Evolutionary conservation across 2,113 vertebrate species (phyloP).

Genomic region (Sorex fumeus): DNA sequence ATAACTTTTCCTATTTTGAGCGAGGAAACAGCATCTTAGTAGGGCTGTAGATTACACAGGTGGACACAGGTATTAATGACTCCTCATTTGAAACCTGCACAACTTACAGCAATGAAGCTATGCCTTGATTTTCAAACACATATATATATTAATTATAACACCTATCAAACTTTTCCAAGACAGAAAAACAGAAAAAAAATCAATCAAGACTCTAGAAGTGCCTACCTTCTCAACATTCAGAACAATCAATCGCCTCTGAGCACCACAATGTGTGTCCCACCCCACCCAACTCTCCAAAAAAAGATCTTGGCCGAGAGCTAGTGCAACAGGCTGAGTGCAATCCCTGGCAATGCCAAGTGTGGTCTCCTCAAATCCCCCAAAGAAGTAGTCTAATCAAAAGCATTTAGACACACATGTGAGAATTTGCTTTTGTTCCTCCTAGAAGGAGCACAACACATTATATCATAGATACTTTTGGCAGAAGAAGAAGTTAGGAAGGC

Average conservation of each 20-base stretch:
- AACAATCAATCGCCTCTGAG: too few relatives aligned
- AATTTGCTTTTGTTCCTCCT: background rate
- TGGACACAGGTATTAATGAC: background rate
- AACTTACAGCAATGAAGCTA: background rate
- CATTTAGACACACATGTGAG: background rate
- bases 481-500: background rate
- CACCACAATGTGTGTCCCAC: too few relatives aligned
- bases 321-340: too few relatives aligned
- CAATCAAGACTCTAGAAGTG: background rate
- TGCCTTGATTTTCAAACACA: too few relatives aligned
- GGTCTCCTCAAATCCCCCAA: too few relatives aligned
- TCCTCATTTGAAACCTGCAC: background rate
- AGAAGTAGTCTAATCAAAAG: too few relatives aligned
- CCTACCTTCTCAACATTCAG: background rate
- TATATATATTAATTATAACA: background rate
- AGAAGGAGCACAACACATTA: background rate
- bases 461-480: background rate
- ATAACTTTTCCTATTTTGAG: background rate
- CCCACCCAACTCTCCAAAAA: too few relatives aligned
- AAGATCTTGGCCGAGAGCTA: too few relatives aligned
- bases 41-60: background rate
- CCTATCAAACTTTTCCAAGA: constrained; percentile 6
- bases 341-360: too few relatives aligned
- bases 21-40: background rate
- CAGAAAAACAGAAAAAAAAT: background rate